phyloP scores from a whole-genome alignment of 1,140 invertebrate genomes.

The Ceratosolen solmsi region DNA sequence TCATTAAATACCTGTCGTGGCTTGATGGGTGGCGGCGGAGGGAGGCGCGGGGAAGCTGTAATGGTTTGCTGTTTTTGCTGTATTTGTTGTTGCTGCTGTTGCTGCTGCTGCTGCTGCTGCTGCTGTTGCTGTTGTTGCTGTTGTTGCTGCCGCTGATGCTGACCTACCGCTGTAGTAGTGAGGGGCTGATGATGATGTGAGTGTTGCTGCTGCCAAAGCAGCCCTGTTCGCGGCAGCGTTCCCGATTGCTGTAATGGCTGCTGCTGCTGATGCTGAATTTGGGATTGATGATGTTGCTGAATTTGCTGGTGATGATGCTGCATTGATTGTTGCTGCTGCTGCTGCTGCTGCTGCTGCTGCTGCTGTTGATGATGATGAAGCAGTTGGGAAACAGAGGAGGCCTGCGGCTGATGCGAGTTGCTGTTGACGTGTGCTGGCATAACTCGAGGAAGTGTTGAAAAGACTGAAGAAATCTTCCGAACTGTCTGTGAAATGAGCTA shows the following conservation, averaged over 20 bases:
- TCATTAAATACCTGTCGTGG: conserved; percentile 77
- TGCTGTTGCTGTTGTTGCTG: conserved; percentile 23
- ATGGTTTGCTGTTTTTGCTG: conserved; percentile 58
- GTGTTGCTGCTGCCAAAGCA: conserved; percentile 73
- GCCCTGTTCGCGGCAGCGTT: conserved; percentile 72
- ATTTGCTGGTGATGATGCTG: conserved; percentile 70
- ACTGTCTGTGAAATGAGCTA: conserved; percentile 74
- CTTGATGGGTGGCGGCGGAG: conserved; percentile 80
- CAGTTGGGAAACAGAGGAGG: conserved; percentile 34
- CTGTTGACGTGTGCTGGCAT: conserved; percentile 65
- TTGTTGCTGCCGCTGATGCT: conserved; percentile 35
- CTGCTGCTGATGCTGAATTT: conserved; percentile 55
- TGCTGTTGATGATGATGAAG: conserved; percentile 39
- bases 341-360: conserved; percentile 52
- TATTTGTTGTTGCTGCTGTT: conserved; percentile 15
- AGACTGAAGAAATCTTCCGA: conserved; percentile 75
- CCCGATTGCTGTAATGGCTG: conserved; percentile 60
- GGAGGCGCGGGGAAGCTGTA: conserved; percentile 77
- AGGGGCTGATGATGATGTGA: conserved; percentile 71
- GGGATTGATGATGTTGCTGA: conserved; percentile 40
- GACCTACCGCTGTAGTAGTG: conserved; percentile 73
- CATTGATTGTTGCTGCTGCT: conserved; percentile 47
- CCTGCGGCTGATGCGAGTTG: conserved; percentile 55
- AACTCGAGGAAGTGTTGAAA: conserved; percentile 73
- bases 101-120: conserved; percentile 50